Percentiles rank a stretch among this genome's conserved stretches.
Evolutionary conservation across 2,113 vertebrate genomes (phyloP).

Genomic region (Mormyrus iriodes): DNA sequence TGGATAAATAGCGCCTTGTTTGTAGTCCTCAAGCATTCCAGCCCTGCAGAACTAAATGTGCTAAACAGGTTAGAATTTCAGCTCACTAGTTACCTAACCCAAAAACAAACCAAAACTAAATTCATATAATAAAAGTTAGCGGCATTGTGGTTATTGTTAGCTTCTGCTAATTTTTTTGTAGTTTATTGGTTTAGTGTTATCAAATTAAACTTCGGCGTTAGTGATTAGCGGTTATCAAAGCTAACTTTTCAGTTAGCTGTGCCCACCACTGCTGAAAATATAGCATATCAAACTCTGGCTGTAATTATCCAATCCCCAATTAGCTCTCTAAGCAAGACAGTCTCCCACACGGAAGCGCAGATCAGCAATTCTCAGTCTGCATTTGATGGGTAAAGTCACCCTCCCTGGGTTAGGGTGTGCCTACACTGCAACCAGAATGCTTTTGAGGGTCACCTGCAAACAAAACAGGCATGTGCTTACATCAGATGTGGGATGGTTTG

Average conservation of each 20-base stretch:
- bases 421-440: not conserved
- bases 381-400: not conserved
- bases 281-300: not conserved
- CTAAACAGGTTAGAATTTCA: not conserved
- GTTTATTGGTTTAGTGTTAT: no score
- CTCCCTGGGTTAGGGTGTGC: not conserved
- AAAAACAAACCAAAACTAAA: not conserved
- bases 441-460: not conserved
- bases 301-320: not conserved
- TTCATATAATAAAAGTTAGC: not conserved
- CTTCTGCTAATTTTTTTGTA: no score
- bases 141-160: no score
- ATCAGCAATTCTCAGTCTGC: not conserved
- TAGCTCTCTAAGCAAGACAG: not conserved
- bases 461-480: not conserved
- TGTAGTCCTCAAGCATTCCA: not conserved
- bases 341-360: not conserved
- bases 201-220: not conserved
- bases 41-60: not conserved
- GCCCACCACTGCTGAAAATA: not conserved
- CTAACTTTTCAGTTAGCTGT: not conserved
- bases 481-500: constrained; percentile 23
- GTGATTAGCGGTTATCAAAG: not conserved
- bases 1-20: not conserved
- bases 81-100: not conserved